Evolutionary conservation across 1,140 invertebrate species (phyloP).

Genomic region (Stegodyphus mimosarum): DNA sequence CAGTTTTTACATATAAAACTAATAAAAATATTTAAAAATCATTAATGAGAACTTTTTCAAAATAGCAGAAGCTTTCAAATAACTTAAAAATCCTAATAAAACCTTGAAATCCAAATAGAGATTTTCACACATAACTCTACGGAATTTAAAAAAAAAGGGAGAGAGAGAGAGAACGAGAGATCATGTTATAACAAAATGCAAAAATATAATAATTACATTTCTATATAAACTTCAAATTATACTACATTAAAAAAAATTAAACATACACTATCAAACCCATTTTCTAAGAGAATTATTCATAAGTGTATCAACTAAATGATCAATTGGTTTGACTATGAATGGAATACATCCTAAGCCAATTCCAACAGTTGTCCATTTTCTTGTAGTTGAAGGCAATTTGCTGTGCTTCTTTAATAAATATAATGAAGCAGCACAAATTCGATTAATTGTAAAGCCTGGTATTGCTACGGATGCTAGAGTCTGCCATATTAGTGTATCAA

Average conservation of each 20-base stretch:
- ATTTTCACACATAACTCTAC: no score
- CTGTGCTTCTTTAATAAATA: slow-evolving; percentile 71
- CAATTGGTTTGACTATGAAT: slow-evolving; percentile 93
- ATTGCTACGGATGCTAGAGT: slow-evolving; percentile 90
- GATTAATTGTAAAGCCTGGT: slow-evolving; percentile 92
- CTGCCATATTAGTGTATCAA: slow-evolving; percentile 92
- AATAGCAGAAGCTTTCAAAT: no score
- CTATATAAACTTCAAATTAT: no score
- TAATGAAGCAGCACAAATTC: slow-evolving; percentile 78
- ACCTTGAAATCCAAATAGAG: no score
- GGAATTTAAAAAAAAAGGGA: no score
- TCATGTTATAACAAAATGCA: no score
- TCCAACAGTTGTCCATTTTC: slow-evolving; percentile 78
- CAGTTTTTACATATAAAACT: no score
- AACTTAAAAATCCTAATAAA: no score
- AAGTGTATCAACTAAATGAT: slow-evolving; percentile 78
- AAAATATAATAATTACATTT: no score
- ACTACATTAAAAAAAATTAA: neutral
- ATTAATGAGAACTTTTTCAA: no score
- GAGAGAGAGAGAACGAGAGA: no score
- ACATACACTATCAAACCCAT: slow-evolving; percentile 61
- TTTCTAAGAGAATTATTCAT: slow-evolving; percentile 79
- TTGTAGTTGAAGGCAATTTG: slow-evolving; percentile 69
- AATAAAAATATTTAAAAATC: no score
- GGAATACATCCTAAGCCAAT: slow-evolving; percentile 88